Evolutionary conservation across 2,113 vertebrate genomes (phyloP).

Genomic region (Syrrhaptes paradoxus): DNA sequence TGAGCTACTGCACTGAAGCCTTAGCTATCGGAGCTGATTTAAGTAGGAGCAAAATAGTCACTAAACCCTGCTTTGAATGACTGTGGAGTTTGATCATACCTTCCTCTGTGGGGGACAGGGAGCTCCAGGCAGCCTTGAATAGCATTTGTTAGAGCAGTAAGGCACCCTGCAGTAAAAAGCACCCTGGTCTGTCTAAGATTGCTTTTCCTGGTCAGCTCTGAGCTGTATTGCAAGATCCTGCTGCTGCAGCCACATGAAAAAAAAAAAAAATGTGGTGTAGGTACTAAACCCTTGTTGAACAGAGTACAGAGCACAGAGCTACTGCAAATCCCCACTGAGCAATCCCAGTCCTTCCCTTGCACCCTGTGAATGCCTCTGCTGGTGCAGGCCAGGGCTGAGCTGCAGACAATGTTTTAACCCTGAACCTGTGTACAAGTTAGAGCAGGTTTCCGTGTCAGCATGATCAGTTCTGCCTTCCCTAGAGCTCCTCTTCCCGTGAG

Average conservation of each 20-base stretch:
- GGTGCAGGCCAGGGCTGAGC: not conserved
- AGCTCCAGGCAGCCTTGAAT: not conserved
- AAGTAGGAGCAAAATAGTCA: not conserved
- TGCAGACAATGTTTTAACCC: not conserved
- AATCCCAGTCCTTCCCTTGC: not conserved
- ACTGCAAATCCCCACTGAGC: not conserved
- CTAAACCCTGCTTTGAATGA: not conserved
- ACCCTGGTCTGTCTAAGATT: not conserved
- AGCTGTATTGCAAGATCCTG: not conserved
- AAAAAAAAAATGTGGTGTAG: not conserved
- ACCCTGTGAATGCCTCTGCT: not conserved
- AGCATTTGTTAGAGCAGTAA: not conserved
- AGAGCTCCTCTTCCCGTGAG: not conserved
- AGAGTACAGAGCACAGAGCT: not conserved
- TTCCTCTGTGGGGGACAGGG: not conserved
- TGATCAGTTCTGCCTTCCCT: not conserved
- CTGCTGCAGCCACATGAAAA: not conserved
- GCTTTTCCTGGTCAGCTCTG: not conserved
- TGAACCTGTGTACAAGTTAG: not conserved
- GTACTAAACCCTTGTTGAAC: not conserved
- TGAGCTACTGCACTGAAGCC: not conserved
- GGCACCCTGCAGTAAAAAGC: not conserved
- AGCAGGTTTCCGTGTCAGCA: not conserved
- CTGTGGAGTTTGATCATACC: not conserved
- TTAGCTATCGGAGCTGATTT: not conserved